Evolutionary conservation across 2,113 vertebrate genomes (phyloP).

Genomic region (Halcyon senegalensis): DNA sequence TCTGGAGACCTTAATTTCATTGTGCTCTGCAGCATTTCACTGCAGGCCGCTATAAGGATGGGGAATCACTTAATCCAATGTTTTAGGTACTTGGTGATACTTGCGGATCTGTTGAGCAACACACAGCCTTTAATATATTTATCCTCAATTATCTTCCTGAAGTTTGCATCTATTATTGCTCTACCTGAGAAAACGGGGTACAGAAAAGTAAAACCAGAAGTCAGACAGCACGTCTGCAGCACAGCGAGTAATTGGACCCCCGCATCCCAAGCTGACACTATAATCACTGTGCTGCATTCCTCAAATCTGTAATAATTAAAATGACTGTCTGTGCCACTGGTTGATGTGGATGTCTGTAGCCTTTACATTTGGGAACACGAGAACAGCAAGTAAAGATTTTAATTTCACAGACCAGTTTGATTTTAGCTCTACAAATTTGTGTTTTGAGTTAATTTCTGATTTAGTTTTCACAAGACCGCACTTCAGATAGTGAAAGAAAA

Average conservation of each 20-base stretch:
- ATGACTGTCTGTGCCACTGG: background rate
- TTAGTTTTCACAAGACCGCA: background rate
- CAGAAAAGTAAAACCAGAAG: conserved; percentile 33
- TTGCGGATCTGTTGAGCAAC: background rate
- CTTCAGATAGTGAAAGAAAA: background rate
- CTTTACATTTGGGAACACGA: background rate
- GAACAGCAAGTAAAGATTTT: background rate
- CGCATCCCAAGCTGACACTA: conserved; percentile 9
- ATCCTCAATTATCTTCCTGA: conserved; percentile 12
- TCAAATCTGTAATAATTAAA: conserved; percentile 48
- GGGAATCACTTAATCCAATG: background rate
- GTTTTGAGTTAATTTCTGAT: background rate
- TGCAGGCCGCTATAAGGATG: background rate
- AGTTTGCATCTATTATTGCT: conserved; percentile 27
- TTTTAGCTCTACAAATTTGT: background rate
- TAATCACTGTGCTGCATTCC: conserved; percentile 22
- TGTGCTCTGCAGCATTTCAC: background rate
- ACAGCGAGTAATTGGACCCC: conserved; percentile 16
- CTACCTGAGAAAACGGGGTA: background rate
- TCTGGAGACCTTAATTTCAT: background rate
- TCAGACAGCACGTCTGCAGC: conserved; percentile 38
- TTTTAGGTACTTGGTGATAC: background rate
- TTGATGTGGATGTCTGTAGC: background rate
- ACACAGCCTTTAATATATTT: background rate
- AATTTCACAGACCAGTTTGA: background rate